Conservation (phyloP, 1,140 invertebrate species). For the Tetramorium alpestre region DNA sequence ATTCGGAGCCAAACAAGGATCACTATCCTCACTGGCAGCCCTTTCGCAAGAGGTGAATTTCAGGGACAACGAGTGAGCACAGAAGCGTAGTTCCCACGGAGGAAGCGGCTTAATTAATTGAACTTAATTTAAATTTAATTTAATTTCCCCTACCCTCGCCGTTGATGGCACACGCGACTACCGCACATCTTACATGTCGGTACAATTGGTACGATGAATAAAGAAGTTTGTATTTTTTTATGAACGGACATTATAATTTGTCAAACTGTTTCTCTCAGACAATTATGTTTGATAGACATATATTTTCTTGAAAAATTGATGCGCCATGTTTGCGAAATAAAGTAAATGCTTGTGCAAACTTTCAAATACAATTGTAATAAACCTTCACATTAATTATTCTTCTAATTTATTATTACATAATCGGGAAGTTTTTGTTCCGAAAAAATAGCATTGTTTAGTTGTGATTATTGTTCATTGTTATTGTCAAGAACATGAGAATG, state of each 20-base stretch:
- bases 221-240: neutral
- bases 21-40: constrained; percentile 56
- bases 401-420: too few relatives aligned
- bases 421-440: neutral
- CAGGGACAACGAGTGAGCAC: constrained; percentile 67
- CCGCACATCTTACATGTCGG: neutral
- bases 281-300: neutral
- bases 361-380: neutral
- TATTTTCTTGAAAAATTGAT: constrained; percentile 7
- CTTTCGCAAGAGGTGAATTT: constrained; percentile 61
- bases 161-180: constrained; percentile 19
- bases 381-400: neutral
- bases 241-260: neutral
- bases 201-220: constrained; percentile 21
- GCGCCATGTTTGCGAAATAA: neutral
- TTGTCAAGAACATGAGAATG: neutral
- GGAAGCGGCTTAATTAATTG: constrained; percentile 80
- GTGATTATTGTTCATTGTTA: neutral
- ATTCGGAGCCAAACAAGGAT: constrained; percentile 74
- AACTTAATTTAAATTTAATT: constrained; percentile 83
- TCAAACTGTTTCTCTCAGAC: neutral
- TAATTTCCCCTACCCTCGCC: constrained; percentile 71
- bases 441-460: neutral
- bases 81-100: constrained; percentile 76
- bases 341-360: neutral